Conservation (phyloP, 2,888 invertebrate genomes). For the Parnassius glacialis region DNA sequence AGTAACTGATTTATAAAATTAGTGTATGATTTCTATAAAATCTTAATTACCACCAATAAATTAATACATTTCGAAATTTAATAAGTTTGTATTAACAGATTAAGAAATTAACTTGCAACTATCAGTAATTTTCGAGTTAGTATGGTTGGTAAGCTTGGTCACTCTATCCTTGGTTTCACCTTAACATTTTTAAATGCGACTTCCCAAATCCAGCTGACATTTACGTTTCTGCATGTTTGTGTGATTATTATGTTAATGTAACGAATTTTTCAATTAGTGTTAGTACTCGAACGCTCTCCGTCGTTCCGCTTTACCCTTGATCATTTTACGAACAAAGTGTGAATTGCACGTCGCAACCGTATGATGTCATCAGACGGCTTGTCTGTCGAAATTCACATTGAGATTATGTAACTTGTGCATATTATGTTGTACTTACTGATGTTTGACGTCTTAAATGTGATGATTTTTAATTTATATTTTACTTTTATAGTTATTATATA, state of each 20-base stretch:
- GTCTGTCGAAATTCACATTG: conserved; percentile 18
- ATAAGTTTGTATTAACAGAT: no score
- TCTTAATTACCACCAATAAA: no score
- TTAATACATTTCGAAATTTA: no score
- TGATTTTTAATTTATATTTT: neutral
- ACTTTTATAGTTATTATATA: neutral
- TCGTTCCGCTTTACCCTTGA: conserved; percentile 22
- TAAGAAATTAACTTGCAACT: no score
- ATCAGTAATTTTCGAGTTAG: no score
- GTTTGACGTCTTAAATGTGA: neutral
- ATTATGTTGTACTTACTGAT: conserved; percentile 2
- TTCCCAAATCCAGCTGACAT: conserved; percentile 6
- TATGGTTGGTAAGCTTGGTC: no score
- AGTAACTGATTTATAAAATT: no score
- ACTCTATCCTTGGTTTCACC: conserved; percentile 4
- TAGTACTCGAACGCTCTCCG: conserved; percentile 9
- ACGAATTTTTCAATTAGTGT: conserved; percentile 21
- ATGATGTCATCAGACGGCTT: conserved; percentile 21
- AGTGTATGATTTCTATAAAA: no score
- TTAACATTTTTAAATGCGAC: conserved; percentile 10
- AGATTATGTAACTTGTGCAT: conserved; percentile 9
- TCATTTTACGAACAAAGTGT: conserved; percentile 31
- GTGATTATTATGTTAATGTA: conserved; percentile 16
- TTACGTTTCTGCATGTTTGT: conserved; percentile 15
- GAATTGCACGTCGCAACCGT: conserved; percentile 27